A percentile compares a stretch with the other conserved stretches of the same genome.
Evolutionary conservation across 2,888 invertebrate genomes (phyloP).

Genomic region (Drosophila borealis): DNA sequence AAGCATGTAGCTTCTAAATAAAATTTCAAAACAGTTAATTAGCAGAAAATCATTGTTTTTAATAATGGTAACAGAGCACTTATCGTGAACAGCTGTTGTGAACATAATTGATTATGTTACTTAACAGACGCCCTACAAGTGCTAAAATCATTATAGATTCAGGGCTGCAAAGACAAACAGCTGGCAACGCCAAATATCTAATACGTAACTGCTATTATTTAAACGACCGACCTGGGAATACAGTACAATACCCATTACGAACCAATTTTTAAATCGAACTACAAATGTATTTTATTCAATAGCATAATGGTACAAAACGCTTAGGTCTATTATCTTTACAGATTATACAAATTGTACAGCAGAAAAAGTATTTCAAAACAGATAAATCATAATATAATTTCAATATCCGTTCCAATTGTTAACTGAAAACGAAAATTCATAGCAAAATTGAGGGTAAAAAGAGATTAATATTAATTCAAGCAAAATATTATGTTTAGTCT

Average conservation of each 20-base stretch:
- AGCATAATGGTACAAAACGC: conserved; percentile 59
- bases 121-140: conserved; percentile 23
- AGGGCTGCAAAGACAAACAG: neutral
- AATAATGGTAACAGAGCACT: neutral
- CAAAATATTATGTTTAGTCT: conserved; percentile 21
- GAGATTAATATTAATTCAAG: conserved; percentile 33
- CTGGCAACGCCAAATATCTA: conserved; percentile 11
- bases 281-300: conserved; percentile 55
- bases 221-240: neutral
- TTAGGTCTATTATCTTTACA: conserved; percentile 49
- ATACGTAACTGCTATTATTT: neutral
- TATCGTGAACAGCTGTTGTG: conserved; percentile 14
- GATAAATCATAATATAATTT: conserved; percentile 76
- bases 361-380: conserved; percentile 34
- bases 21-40: too few relatives aligned
- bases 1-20: too few relatives aligned
- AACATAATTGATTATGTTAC: conserved; percentile 1
- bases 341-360: conserved; percentile 52
- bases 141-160: neutral
- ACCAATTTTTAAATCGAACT: conserved; percentile 27
- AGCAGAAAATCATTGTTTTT: neutral
- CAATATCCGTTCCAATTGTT: conserved; percentile 80
- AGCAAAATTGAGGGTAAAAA: conserved; percentile 35
- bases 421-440: conserved; percentile 75
- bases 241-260: neutral